A percentile compares a stretch with the other conserved stretches of the same genome.
phyloP scores from a whole-genome alignment of 2,113 vertebrate species.

The Anser brachyrhynchus region DNA sequence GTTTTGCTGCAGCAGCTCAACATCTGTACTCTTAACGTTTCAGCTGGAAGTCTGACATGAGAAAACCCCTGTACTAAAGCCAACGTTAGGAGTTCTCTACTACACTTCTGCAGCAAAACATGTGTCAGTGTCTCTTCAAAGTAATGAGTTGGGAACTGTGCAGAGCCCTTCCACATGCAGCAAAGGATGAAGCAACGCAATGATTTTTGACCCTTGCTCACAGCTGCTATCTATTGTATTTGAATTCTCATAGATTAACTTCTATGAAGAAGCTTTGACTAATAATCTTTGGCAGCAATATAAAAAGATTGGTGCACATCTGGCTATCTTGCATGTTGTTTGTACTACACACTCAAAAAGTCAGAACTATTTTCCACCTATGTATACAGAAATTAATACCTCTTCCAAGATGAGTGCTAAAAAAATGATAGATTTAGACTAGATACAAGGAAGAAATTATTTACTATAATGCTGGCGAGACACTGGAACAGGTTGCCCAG shows the following conservation, averaged over 20 bases:
- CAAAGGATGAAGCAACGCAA: not conserved
- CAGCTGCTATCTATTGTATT: not conserved
- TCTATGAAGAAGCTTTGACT: not conserved
- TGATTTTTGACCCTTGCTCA: not conserved
- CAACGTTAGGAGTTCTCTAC: not conserved
- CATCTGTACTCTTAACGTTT: not conserved
- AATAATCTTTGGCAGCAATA: not conserved
- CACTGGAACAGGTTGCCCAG: too few species aligned
- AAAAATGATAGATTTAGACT: too few species aligned
- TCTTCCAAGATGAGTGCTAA: not conserved
- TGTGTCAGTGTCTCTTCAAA: not conserved
- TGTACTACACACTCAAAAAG: not conserved
- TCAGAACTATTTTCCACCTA: not conserved
- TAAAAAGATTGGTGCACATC: not conserved
- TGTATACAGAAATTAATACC: not conserved
- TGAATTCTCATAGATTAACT: not conserved
- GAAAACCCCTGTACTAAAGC: not conserved
- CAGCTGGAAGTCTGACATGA: not conserved
- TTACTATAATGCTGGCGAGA: too few species aligned
- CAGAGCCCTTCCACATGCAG: not conserved
- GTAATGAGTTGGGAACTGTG: not conserved
- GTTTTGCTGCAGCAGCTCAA: not conserved
- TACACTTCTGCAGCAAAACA: not conserved
- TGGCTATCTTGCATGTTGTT: not conserved
- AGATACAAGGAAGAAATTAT: too few species aligned